Evolutionary conservation across 2,113 vertebrate species (phyloP).

Genomic region (Lethenteron camtschaticum): DNA sequence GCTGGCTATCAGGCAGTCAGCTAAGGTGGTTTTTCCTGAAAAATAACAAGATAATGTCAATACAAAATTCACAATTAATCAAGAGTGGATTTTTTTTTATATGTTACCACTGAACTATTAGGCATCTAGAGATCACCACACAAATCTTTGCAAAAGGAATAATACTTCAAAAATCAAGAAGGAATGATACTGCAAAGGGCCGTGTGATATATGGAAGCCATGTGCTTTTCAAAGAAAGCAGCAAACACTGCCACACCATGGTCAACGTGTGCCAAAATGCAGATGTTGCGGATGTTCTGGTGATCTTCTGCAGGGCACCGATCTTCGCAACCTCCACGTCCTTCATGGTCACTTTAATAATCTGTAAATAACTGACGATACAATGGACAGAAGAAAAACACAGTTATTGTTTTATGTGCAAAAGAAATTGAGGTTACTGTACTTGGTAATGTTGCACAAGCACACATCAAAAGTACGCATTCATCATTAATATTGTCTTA

Average conservation of each 20-base stretch:
- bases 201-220: neutral
- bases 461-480: no score
- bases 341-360: slow-evolving; percentile 28
- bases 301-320: slow-evolving; percentile 37
- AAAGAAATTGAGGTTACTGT: no score
- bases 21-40: slow-evolving; percentile 78
- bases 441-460: no score
- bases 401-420: no score
- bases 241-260: slow-evolving; percentile 39
- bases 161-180: neutral
- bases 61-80: slow-evolving; percentile 8
- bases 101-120: no score
- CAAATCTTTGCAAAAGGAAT: neutral
- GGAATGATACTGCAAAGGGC: neutral
- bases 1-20: slow-evolving; percentile 76
- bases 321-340: slow-evolving; percentile 37
- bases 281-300: slow-evolving; percentile 66
- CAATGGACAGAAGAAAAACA: slow-evolving; percentile 1
- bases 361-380: slow-evolving; percentile 3
- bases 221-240: neutral
- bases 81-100: no score
- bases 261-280: slow-evolving; percentile 79
- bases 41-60: neutral
- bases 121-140: neutral
- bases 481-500: no score